Conservation (phyloP, 1,140 invertebrate species). For the Drosophila bocki region DNA sequence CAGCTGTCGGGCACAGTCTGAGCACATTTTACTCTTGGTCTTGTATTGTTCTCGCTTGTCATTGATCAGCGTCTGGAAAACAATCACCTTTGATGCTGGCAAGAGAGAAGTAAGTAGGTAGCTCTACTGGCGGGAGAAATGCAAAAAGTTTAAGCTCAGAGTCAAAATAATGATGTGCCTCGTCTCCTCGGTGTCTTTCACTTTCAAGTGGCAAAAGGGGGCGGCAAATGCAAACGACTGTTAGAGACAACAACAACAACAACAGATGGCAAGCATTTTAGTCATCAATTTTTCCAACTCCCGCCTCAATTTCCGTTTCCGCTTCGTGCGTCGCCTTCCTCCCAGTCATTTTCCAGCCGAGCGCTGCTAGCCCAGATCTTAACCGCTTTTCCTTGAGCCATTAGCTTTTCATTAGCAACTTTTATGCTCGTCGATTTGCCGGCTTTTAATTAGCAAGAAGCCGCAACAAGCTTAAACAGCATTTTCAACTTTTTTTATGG, state of each 20-base stretch:
- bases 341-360: constrained; percentile 13
- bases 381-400: constrained; percentile 43
- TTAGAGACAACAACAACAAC: constrained; percentile 4
- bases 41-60: constrained; percentile 14
- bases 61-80: constrained; percentile 32
- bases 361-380: constrained; percentile 8
- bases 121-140: neutral
- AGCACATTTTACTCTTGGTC: neutral
- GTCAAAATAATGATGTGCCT: constrained; percentile 49
- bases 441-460: constrained; percentile 54
- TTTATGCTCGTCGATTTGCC: constrained; percentile 57
- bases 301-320: constrained; percentile 6
- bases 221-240: neutral
- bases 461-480: constrained; percentile 35
- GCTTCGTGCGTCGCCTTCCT: neutral
- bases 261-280: constrained; percentile 34
- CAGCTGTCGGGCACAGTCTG: neutral
- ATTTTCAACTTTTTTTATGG: constrained; percentile 49
- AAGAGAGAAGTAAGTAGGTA: neutral
- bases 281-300: constrained; percentile 43
- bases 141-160: constrained; percentile 37
- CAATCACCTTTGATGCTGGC: constrained; percentile 31
- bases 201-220: constrained; percentile 13
- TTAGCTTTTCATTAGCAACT: constrained; percentile 59
- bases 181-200: neutral